A percentile compares a stretch with the other conserved stretches of the same genome.
Evolutionary conservation across 2,888 invertebrate genomes (phyloP).

Genomic region (Hypsopygia costalis): DNA sequence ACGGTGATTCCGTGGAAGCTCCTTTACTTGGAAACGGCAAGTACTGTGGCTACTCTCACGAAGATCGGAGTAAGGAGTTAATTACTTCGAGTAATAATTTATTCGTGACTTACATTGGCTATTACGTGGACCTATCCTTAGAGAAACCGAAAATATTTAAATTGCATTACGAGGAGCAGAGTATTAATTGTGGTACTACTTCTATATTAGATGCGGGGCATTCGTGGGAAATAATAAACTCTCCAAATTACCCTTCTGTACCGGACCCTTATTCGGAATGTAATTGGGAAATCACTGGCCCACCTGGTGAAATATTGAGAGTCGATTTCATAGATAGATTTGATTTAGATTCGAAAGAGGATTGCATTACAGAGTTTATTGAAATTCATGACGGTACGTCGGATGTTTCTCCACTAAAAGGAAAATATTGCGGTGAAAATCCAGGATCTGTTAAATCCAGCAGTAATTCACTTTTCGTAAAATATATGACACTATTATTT

Average conservation of each 20-base stretch:
- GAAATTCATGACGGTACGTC: conserved; percentile 93
- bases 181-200: conserved; percentile 84
- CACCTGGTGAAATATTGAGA: conserved; percentile 86
- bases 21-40: conserved; percentile 87
- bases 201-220: conserved; percentile 72
- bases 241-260: conserved; percentile 91
- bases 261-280: conserved; percentile 91
- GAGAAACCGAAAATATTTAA: conserved; percentile 52
- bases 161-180: conserved; percentile 81
- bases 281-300: conserved; percentile 87
- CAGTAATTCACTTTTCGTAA: conserved; percentile 85
- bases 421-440: conserved; percentile 80
- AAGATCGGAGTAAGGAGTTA: conserved; percentile 48
- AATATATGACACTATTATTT: conserved; percentile 84
- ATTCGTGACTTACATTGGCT: conserved; percentile 37
- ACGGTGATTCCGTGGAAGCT: conserved; percentile 86
- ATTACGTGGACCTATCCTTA: too few relatives aligned
- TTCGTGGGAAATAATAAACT: conserved; percentile 79
- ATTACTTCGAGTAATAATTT: conserved; percentile 83
- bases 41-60: conserved; percentile 82
- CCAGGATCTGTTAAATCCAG: conserved; percentile 83
- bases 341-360: conserved; percentile 75
- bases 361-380: conserved; percentile 81
- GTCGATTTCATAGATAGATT: conserved; percentile 89
- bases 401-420: conserved; percentile 82